Conservation (phyloP, 1,140 invertebrate species). For the Caerostris extrusa region DNA sequence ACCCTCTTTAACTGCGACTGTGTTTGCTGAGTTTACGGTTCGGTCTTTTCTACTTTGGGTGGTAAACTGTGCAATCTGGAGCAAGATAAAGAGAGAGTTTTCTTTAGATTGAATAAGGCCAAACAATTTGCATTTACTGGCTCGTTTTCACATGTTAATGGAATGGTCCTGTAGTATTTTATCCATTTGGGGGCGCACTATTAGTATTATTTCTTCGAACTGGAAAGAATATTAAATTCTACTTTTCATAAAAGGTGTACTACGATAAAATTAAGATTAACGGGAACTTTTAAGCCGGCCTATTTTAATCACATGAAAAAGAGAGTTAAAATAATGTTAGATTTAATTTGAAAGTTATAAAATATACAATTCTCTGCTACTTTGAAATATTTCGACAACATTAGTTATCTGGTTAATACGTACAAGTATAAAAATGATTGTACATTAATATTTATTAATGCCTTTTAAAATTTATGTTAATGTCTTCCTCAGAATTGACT, state of each 20-base stretch:
- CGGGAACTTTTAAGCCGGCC: neutral
- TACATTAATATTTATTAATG: no score
- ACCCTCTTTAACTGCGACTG: neutral
- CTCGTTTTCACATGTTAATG: slow-evolving; percentile 8
- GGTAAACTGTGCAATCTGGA: neutral
- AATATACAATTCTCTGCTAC: no score
- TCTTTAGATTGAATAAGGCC: neutral
- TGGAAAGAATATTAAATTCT: neutral
- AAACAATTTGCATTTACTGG: slow-evolving; percentile 16
- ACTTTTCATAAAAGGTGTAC: neutral
- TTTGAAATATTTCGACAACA: no score
- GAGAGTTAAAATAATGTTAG: no score
- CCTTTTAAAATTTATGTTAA: no score
- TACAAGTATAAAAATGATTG: no score
- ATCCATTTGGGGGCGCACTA: neutral
- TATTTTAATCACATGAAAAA: no score
- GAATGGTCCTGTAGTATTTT: neutral
- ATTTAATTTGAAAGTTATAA: no score
- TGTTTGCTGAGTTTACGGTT: slow-evolving; percentile 11
- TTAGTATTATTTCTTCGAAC: neutral
- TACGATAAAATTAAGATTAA: neutral
- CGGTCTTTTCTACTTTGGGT: neutral
- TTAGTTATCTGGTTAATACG: no score
- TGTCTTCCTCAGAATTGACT: no score
- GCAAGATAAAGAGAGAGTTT: neutral